These are phyloP conservation scores for Drosophila bifasciata DNA, from an alignment of 1,140 invertebrate genomes.

Conservation along the genomic window DNA sequence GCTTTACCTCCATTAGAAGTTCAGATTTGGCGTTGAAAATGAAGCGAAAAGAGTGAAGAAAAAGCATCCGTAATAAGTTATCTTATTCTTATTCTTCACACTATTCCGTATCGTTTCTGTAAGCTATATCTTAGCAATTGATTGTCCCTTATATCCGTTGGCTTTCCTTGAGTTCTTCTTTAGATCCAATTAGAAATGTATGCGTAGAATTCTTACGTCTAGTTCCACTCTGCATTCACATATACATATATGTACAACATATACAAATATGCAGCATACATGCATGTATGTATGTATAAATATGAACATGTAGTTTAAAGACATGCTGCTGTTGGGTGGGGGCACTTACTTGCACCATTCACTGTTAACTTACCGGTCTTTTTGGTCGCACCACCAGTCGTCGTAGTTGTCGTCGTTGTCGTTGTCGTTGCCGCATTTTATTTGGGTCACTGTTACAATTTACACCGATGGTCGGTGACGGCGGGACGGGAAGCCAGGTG, in stretches of 20 bases:
- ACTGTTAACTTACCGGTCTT: slow-evolving; percentile 82
- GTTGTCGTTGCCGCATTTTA: slow-evolving; percentile 56
- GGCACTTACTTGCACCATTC: slow-evolving; percentile 71
- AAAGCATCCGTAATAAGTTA: background rate
- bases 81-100: background rate
- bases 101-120: too few species aligned
- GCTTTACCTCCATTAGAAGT: too few species aligned
- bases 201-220: slow-evolving; percentile 56
- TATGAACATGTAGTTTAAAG: background rate
- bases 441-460: slow-evolving; percentile 82
- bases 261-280: too few species aligned
- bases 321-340: slow-evolving; percentile 19
- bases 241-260: background rate
- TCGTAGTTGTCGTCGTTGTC: slow-evolving; percentile 18
- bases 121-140: background rate
- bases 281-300: slow-evolving; percentile 1
- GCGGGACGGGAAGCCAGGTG: slow-evolving; percentile 3
- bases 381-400: slow-evolving; percentile 58
- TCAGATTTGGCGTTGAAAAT: too few species aligned
- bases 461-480: slow-evolving; percentile 30
- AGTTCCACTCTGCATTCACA: background rate
- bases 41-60: too few species aligned
- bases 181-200: slow-evolving; percentile 72
- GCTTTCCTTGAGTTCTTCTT: slow-evolving; percentile 51
- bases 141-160: slow-evolving; percentile 38